Percentiles rank a stretch among this genome's conserved stretches.
Conservation (phyloP, 2,113 vertebrate genomes). For the Spilogale gracilis region DNA sequence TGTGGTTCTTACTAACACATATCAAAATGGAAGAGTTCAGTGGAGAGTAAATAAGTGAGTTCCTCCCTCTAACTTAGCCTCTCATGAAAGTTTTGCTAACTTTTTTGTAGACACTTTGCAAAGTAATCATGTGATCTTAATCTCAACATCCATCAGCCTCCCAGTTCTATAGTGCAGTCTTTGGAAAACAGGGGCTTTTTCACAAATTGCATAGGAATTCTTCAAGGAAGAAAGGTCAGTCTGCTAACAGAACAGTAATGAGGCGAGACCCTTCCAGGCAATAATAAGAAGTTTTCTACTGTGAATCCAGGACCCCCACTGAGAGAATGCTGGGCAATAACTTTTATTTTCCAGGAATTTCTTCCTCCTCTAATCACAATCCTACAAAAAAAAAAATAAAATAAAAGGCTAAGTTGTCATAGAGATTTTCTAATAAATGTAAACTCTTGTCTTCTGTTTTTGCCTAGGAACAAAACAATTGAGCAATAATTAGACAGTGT, state of each 20-base stretch:
- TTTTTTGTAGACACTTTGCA: not conserved
- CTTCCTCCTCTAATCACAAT: not conserved
- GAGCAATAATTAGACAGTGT: not conserved
- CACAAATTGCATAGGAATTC: not conserved
- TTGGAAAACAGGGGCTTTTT: not conserved
- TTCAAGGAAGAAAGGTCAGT: not conserved
- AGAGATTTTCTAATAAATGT: not conserved
- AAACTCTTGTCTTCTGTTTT: not conserved
- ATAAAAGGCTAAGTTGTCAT: not conserved
- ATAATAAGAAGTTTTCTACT: not conserved
- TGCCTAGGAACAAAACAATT: not conserved
- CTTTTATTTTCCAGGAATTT: not conserved
- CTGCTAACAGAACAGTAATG: not conserved
- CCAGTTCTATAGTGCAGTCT: not conserved
- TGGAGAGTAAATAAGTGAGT: no score
- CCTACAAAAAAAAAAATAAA: not conserved
- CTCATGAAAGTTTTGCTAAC: not conserved
- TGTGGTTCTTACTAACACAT: not conserved
- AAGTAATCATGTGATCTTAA: not conserved
- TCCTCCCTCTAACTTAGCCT: no score
- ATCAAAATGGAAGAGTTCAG: not conserved
- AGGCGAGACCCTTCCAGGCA: not conserved
- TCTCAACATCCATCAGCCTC: not conserved
- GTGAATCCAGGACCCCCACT: rapidly evolving
- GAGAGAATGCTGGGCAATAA: not conserved